Conservation (phyloP, 2,888 invertebrate genomes). For the Heliconius erato region DNA sequence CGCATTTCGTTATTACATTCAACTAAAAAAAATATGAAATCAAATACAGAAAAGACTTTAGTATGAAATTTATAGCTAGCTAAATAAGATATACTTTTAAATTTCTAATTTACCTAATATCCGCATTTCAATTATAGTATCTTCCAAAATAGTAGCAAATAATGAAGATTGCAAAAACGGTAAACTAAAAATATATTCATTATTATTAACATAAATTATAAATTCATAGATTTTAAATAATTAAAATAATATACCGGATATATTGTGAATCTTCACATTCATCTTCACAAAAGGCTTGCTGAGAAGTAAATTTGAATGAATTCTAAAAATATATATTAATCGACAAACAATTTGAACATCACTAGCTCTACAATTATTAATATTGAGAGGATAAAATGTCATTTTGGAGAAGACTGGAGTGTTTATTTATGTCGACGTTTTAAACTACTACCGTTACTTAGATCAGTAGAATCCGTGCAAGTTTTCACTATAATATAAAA, state of each 20-base stretch:
- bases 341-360: neutral
- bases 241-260: constrained; percentile 10
- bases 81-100: neutral
- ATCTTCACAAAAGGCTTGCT: neutral
- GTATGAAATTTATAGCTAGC: neutral
- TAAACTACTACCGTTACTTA: constrained; percentile 16
- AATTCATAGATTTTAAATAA: neutral
- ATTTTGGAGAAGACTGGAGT: neutral
- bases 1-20: constrained; percentile 61
- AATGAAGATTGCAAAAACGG: constrained; percentile 56
- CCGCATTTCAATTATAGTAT: constrained; percentile 58
- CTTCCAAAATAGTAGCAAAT: constrained; percentile 60
- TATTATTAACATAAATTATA: neutral
- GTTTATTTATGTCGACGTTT: constrained; percentile 16
- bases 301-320: neutral
- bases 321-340: neutral
- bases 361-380: constrained; percentile 11
- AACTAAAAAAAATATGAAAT: constrained; percentile 44
- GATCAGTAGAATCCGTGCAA: neutral
- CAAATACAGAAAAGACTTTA: neutral
- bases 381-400: constrained; percentile 7
- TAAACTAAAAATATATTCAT: constrained; percentile 50
- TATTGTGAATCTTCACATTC: constrained; percentile 3
- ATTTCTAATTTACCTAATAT: constrained; percentile 56
- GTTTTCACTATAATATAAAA: neutral